phyloP scores from a whole-genome alignment of 1,140 invertebrate genomes.

The Musca domestica region DNA sequence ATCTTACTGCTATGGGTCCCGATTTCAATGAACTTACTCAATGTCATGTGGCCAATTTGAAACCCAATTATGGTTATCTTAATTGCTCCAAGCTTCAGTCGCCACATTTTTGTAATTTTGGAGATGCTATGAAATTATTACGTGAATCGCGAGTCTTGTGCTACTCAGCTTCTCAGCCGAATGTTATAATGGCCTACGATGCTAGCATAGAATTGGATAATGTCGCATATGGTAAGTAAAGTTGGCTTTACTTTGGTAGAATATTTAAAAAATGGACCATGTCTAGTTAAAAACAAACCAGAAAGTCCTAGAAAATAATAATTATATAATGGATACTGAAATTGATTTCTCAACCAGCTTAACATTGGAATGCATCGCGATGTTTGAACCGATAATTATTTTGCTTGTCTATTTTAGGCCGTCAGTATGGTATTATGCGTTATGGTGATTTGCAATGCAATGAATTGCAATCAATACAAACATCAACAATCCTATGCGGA shows the following conservation, averaged over 20 bases:
- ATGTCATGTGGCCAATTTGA: conserved; percentile 49
- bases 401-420: conserved; percentile 29
- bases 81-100: conserved; percentile 34
- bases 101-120: conserved; percentile 36
- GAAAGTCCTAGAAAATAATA: no score
- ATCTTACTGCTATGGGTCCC: conserved; percentile 48
- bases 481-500: conserved; percentile 42
- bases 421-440: conserved; percentile 41
- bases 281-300: no score
- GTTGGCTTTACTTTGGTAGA: no score
- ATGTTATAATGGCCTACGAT: conserved; percentile 44
- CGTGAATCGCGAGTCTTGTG: conserved; percentile 36
- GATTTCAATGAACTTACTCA: conserved; percentile 48
- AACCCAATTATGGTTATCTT: conserved; percentile 47
- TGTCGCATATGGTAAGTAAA: conserved; percentile 34
- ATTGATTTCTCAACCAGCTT: no score
- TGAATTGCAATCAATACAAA: conserved; percentile 42
- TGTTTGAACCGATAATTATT: no score
- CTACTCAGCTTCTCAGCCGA: conserved; percentile 44
- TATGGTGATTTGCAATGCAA: conserved; percentile 45
- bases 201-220: conserved; percentile 42
- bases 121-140: conserved; percentile 41
- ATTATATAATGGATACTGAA: no score
- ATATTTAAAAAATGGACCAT: no score
- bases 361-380: no score